phyloP scores from a whole-genome alignment of 2,888 invertebrate species.

The Pemphredon lugubris region DNA sequence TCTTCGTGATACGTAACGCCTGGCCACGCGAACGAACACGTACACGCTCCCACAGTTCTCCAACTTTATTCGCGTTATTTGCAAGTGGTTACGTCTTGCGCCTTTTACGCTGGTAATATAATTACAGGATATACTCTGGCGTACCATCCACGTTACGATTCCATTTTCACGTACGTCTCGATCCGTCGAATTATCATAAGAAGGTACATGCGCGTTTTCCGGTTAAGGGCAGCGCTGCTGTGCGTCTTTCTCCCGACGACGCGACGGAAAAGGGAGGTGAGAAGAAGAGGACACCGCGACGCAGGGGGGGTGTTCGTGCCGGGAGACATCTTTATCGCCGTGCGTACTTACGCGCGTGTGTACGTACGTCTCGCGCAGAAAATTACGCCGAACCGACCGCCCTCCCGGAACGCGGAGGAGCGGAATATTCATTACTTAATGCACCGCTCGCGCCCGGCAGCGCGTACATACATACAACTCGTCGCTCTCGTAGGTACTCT shows the following conservation, averaged over 20 bases:
- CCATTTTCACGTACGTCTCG: constrained; percentile 22
- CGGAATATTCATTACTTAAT: constrained; percentile 52
- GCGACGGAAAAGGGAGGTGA: background rate
- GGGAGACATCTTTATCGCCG: no score
- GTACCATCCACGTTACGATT: constrained; percentile 5
- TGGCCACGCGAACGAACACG: background rate
- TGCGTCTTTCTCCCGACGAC: background rate
- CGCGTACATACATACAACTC: constrained; percentile 8
- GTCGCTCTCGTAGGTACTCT: constrained; percentile 17
- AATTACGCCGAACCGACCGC: background rate
- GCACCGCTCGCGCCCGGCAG: constrained; percentile 25
- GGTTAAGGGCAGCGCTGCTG: background rate
- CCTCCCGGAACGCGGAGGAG: constrained; percentile 8
- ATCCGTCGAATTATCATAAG: constrained; percentile 6
- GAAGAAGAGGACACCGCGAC: no score
- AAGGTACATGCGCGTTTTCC: background rate
- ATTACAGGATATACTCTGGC: constrained; percentile 38
- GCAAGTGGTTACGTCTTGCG: background rate
- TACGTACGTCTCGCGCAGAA: background rate
- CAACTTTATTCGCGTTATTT: constrained; percentile 47
- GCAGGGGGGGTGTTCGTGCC: no score
- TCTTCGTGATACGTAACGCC: no score
- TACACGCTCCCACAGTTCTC: no score
- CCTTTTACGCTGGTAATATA: constrained; percentile 32
- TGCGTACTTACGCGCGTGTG: background rate